Evolutionary conservation across 2,888 invertebrate species (phyloP), one percentile per base, ranked within the genome.

Genomic region (Meliscaeva auricollis): DNA sequence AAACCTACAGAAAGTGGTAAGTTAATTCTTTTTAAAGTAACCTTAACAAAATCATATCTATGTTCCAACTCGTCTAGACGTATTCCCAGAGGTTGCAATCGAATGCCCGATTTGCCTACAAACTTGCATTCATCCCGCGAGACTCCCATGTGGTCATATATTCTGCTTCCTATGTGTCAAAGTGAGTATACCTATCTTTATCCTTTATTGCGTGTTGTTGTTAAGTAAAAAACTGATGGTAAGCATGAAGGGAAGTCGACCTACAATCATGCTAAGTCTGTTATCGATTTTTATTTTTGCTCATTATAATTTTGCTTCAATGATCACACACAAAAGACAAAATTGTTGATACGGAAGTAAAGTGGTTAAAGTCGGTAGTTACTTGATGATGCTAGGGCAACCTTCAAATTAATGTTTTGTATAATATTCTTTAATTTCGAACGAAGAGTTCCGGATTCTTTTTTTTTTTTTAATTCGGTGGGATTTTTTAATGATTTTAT

Each of bases 81-180:
- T n/a, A 50, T 62, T 70, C 48, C 26, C 62, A 77, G 73, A 69
- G 22, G 48, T 64, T 6, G 38, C 89, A 44, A 91, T 93, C 62
- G 98, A 98, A 91, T 99, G 98, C 93, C 96, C 98, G 7, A 96
- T 99, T 50, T 99, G 98, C 90, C 94, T 98, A 69, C 98, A 98
- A 93, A 94, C 95, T 38, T 97, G 96, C 90, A 95, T 98, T 87
- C 97, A 98, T 92, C 98, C 98, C n/a, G 97, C 98, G 0, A 94
- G 96, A 90, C 93, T 99, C 60, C 98, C 98, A 0, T 99, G 98
- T 92, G 96, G 95, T n/a, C 99, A 99, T 91, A 95, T 98, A 82
- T 99, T 99, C 92, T 99, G 98, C 92, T 99, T 97, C 91, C 93
- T 99, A 6, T 99, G 98, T 92, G 96, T 98, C 2, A 99, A 99